These are phyloP conservation scores for Psilopogon haemacephalus DNA, from an alignment of 2,113 vertebrate species.

Conservation along the genomic window DNA sequence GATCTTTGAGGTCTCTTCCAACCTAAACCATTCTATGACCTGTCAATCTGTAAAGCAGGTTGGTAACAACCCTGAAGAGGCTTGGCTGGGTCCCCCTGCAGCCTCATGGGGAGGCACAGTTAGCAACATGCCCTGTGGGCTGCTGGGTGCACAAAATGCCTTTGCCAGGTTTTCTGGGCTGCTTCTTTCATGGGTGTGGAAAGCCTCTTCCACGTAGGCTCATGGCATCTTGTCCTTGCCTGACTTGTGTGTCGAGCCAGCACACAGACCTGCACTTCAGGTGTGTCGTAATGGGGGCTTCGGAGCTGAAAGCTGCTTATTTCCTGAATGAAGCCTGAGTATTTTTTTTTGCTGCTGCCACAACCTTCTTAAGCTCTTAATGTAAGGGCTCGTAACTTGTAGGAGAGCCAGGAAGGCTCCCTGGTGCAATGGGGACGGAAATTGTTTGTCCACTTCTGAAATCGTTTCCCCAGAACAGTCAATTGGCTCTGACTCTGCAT, in stretches of 20 bases:
- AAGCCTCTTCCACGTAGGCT: neutral
- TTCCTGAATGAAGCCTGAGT: neutral
- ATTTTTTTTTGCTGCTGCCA: neutral
- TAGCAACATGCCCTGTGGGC: too few relatives aligned
- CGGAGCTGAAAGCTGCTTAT: neutral
- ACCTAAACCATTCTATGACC: too few relatives aligned
- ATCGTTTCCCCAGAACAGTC: neutral
- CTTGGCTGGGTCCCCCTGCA: too few relatives aligned
- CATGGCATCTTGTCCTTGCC: neutral
- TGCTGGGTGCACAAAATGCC: neutral
- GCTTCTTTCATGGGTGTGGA: neutral
- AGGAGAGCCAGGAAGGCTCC: neutral
- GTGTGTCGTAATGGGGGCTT: neutral
- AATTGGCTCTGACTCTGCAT: conserved; percentile 16
- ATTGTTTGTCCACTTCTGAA: conserved; percentile 20
- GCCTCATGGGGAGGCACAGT: too few relatives aligned
- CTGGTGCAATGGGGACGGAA: neutral
- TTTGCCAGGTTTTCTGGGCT: neutral
- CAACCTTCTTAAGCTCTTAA: neutral
- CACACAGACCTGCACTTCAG: neutral
- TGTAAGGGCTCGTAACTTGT: neutral
- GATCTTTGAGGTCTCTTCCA: too few relatives aligned
- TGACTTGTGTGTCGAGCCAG: neutral
- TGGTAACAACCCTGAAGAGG: too few relatives aligned
- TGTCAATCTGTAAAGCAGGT: too few relatives aligned